A percentile compares a stretch with the other conserved stretches of the same genome.
Conservation (phyloP, 2,888 invertebrate genomes). For the Cheilosia grossa region DNA sequence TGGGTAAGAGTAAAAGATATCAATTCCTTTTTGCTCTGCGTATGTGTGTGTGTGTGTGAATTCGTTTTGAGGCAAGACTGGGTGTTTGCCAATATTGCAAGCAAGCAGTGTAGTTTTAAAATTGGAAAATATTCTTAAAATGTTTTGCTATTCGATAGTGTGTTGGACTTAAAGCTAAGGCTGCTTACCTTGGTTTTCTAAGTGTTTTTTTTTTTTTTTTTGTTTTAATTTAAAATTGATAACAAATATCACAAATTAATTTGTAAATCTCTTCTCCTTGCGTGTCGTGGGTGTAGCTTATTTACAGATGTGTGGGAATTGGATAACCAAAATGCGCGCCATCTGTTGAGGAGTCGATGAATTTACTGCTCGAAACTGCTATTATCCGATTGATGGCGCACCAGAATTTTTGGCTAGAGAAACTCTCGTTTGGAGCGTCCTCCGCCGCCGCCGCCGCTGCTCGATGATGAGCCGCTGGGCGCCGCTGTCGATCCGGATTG, state of each 20-base stretch:
- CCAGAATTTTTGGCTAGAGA: slow-evolving; percentile 83
- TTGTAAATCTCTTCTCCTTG: slow-evolving; percentile 43
- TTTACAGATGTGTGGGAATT: slow-evolving; percentile 52
- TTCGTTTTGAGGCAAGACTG: slow-evolving; percentile 11
- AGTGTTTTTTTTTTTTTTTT: neutral
- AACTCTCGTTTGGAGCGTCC: slow-evolving; percentile 82
- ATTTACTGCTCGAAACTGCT: slow-evolving; percentile 77
- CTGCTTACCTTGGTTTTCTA: slow-evolving; percentile 34
- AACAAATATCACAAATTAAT: slow-evolving; percentile 72
- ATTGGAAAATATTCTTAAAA: slow-evolving; percentile 12
- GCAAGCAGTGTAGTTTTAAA: slow-evolving; percentile 35
- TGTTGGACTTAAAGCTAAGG: slow-evolving; percentile 46
- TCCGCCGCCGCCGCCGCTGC: slow-evolving; percentile 76
- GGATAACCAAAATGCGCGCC: slow-evolving; percentile 41
- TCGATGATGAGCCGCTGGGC: slow-evolving; percentile 64
- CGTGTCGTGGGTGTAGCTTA: slow-evolving; percentile 17
- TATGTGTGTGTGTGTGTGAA: neutral
- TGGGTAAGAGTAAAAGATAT: slow-evolving; percentile 4
- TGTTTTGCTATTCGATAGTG: slow-evolving; percentile 53
- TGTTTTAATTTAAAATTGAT: slow-evolving; percentile 57
- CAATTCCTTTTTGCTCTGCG: slow-evolving; percentile 35
- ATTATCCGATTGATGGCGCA: slow-evolving; percentile 83
- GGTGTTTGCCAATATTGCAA: slow-evolving; percentile 40
- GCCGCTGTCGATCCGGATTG: slow-evolving; percentile 60
- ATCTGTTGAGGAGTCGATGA: slow-evolving; percentile 42